Evolutionary conservation across 2,797 vertebrate species (phyloP).

Genomic region (Spheniscus humboldti): DNA sequence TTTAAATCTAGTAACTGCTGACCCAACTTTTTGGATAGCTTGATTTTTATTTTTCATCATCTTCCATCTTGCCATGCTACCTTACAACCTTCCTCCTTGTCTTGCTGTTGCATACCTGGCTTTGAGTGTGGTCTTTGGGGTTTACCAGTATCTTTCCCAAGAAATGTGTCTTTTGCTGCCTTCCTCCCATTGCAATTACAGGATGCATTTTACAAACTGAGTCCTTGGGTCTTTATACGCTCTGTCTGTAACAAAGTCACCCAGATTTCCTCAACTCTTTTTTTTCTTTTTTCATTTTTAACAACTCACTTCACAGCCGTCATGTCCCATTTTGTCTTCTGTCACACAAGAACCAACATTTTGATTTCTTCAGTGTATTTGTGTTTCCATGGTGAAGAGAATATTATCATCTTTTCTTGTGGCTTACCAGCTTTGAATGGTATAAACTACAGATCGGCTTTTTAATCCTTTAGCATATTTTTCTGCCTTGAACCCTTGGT

Average conservation of each 20-base stretch:
- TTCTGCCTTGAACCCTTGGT: not conserved
- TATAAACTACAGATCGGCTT: not conserved
- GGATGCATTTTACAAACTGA: not conserved
- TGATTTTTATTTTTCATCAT: not conserved
- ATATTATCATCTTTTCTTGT: not conserved
- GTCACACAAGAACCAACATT: not conserved
- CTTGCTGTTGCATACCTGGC: not conserved
- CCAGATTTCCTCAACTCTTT: not conserved
- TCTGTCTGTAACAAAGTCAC: not conserved
- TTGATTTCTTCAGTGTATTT: slow-evolving; percentile 19
- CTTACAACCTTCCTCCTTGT: not conserved
- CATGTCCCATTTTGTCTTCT: not conserved
- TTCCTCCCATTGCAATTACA: not conserved
- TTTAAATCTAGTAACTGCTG: not conserved
- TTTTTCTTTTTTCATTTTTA: not conserved
- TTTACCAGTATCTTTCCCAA: not conserved
- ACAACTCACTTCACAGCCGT: not conserved
- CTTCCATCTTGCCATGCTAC: not conserved
- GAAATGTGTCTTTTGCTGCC: not conserved
- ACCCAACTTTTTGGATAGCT: not conserved
- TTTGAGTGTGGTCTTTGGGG: not conserved
- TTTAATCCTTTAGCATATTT: not conserved
- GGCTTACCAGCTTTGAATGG: not conserved
- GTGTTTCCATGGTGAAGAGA: slow-evolving; percentile 47
- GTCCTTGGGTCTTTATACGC: not conserved